phyloP scores from a whole-genome alignment of 1,140 invertebrate genomes.

The Protaetia brevitarsis region DNA sequence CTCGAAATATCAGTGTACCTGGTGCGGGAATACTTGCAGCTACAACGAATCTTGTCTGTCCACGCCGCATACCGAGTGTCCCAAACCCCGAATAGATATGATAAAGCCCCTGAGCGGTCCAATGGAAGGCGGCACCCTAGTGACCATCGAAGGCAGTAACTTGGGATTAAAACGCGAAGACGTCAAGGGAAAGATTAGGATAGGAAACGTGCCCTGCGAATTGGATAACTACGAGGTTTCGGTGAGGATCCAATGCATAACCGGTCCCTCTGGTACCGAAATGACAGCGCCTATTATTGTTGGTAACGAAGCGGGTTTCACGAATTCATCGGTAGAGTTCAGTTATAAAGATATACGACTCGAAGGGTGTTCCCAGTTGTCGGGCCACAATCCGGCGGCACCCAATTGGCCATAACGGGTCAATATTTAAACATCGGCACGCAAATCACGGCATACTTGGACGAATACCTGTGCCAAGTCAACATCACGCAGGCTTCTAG shows the following conservation, averaged over 20 bases:
- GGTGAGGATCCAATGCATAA: constrained; percentile 84
- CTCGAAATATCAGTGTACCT: constrained; percentile 84
- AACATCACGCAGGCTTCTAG: constrained; percentile 87
- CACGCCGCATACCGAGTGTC: constrained; percentile 75
- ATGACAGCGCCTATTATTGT: constrained; percentile 79
- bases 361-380: constrained; percentile 77
- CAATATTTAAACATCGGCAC: constrained; percentile 93
- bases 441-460: constrained; percentile 79
- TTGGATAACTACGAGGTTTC: constrained; percentile 89
- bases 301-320: constrained; percentile 84
- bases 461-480: constrained; percentile 84
- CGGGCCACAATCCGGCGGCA: constrained; percentile 93
- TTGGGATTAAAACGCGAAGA: constrained; percentile 87
- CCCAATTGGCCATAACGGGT: constrained; percentile 85
- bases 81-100: constrained; percentile 89
- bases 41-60: constrained; percentile 78
- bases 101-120: constrained; percentile 90
- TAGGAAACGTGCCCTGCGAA: constrained; percentile 85
- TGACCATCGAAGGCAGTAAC: constrained; percentile 95
- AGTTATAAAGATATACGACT: constrained; percentile 86
- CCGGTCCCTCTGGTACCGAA: constrained; percentile 72
- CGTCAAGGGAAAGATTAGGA: constrained; percentile 85
- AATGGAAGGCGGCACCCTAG: constrained; percentile 90
- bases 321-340: constrained; percentile 83
- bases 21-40: constrained; percentile 85